These are phyloP conservation scores for Dexiosoma caninum DNA, from an alignment of 2,888 invertebrate species.

Conservation along the genomic window DNA sequence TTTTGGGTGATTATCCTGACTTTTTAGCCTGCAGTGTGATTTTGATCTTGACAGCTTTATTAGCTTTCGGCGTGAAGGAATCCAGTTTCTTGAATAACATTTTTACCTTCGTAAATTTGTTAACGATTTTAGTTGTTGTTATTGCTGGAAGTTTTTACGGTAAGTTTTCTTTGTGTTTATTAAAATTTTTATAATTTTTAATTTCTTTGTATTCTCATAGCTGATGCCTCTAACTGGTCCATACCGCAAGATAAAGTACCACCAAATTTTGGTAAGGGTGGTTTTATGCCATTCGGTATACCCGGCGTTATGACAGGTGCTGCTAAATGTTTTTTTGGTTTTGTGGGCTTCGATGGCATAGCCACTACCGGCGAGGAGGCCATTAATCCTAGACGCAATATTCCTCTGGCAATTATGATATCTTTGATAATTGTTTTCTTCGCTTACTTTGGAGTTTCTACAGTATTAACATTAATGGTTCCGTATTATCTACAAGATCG, in stretches of 20 bases:
- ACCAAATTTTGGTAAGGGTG: conserved; percentile 85
- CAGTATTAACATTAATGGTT: conserved; percentile 95
- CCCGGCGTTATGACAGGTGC: conserved; percentile 91
- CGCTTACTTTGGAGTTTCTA: conserved; percentile 94
- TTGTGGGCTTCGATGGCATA: conserved; percentile 96
- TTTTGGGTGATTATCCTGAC: conserved; percentile 84
- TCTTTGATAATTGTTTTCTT: conserved; percentile 90
- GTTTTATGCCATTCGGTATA: conserved; percentile 94
- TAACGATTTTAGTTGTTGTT: conserved; percentile 89
- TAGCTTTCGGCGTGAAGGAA: conserved; percentile 87
- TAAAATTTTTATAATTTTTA: background rate
- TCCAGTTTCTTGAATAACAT: conserved; percentile 93
- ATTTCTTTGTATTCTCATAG: conserved; percentile 77
- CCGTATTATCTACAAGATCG: conserved; percentile 92
- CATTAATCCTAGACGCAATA: conserved; percentile 92
- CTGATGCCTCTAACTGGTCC: conserved; percentile 88
- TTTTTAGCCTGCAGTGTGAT: conserved; percentile 84
- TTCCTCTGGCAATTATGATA: conserved; percentile 92
- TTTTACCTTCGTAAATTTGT: conserved; percentile 92
- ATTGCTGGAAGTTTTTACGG: conserved; percentile 90
- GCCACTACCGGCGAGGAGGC: conserved; percentile 96
- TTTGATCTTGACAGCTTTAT: conserved; percentile 81
- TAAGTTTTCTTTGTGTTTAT: conserved; percentile 75
- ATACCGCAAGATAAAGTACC: conserved; percentile 81
- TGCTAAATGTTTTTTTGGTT: conserved; percentile 94